Conservation (phyloP, 1,140 invertebrate species). For the Ephestia elutella region DNA sequence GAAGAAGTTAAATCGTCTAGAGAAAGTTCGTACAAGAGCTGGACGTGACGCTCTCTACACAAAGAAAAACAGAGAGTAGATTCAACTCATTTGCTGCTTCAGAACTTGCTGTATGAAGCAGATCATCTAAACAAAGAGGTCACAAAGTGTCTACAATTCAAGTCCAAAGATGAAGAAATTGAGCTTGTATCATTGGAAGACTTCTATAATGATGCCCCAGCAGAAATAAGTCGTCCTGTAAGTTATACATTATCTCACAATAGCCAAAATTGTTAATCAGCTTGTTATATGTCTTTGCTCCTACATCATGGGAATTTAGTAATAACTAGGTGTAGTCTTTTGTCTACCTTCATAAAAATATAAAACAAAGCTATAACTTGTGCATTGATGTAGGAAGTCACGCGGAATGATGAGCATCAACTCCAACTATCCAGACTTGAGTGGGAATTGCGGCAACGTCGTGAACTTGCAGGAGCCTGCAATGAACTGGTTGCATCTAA, state of each 20-base stretch:
- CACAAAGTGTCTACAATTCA: slow-evolving; percentile 94
- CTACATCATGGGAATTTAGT: no score
- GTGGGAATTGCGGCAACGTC: slow-evolving; percentile 93
- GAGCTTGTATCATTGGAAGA: slow-evolving; percentile 89
- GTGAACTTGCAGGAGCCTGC: slow-evolving; percentile 85
- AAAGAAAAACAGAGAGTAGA: slow-evolving; percentile 91
- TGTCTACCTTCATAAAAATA: no score
- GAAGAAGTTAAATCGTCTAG: slow-evolving; percentile 92
- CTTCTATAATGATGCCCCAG: slow-evolving; percentile 89
- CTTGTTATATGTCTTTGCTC: no score
- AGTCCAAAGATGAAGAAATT: slow-evolving; percentile 95
- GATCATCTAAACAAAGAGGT: slow-evolving; percentile 96
- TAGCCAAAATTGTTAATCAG: no score
- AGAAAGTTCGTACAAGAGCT: slow-evolving; percentile 89
- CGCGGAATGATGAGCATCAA: slow-evolving; percentile 83
- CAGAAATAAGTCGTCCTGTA: slow-evolving; percentile 81
- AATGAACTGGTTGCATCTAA: slow-evolving; percentile 85
- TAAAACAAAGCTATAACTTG: no score
- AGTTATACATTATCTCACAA: slow-evolving; percentile 19
- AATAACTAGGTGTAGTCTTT: no score
- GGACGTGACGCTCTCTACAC: slow-evolving; percentile 84
- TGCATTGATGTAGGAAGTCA: slow-evolving; percentile 74
- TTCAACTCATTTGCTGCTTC: slow-evolving; percentile 90
- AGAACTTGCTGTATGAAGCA: slow-evolving; percentile 96
- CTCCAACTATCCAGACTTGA: slow-evolving; percentile 89